Base-by-base conservation (phyloP, 2,113 vertebrate genomes). In the Elephas maximus region DNA sequence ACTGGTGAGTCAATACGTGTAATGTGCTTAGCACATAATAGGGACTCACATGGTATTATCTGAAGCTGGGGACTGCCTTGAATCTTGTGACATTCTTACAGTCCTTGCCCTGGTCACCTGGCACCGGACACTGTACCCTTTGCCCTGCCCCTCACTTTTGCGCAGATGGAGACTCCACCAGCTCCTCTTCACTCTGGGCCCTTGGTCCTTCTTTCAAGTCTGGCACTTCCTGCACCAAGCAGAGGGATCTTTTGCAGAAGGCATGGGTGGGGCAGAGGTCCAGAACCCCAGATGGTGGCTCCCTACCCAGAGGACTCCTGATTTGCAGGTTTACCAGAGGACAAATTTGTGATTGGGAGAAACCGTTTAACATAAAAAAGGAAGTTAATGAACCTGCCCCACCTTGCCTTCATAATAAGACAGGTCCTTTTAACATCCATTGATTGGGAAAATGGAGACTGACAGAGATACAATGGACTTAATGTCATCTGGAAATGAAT, bases 191-290 rank as follows among this genome's bases (percentile, higher is more conserved):
- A 8, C 1, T 20, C 17, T 69, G 20, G 33, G 53, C 45, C 57
- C 24, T 45, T 37, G 24, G 17, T 48, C 65, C 60, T 88, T 30
- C 57, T 87, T 41, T 48, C 10, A n/a, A 26, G 14, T 33, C 33
- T 23, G 5, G n/a, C 2, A 3, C 60, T 7, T 18, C n/a, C 6
- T 20, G 41, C 17, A 37, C 9, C 23, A 53, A 41, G 45, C 41
- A 67, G 79, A 84, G n/a, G 62, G 33, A 63, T 28, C 51, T 78
- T 86, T 78, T 21, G 14, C 21, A 92, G 78, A 77, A 69, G 74
- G 8, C 7, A 1, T 0, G 10, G n/a, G 48, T n/a, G 0, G 0
- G 33, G 12, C 57, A 60, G 78, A 30, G 53, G 57, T n/a, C 62
- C 69, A 45, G 20, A 21, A 41, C 44, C 69, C 26, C 14, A 83